A percentile compares a stretch with the other conserved stretches of the same genome.
Evolutionary conservation across 2,888 invertebrate genomes (phyloP).

Genomic region (Melanostoma mellinum): DNA sequence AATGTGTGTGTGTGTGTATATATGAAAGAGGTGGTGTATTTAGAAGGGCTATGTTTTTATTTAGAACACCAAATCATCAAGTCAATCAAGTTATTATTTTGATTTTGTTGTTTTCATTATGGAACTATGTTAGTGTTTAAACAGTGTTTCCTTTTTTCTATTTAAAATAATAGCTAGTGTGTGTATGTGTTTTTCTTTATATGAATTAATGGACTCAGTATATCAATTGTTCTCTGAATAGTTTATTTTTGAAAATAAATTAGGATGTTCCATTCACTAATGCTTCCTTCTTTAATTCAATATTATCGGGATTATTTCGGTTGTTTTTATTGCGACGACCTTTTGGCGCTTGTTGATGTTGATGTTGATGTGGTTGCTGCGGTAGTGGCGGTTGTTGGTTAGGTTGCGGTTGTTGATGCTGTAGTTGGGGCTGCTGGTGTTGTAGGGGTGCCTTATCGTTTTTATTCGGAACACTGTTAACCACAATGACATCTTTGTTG

Average conservation of each 20-base stretch:
- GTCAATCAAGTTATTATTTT: constrained; percentile 48
- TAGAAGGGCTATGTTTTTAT: constrained; percentile 15
- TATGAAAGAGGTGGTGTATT: constrained; percentile 16
- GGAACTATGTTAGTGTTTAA: constrained; percentile 56
- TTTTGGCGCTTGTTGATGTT: constrained; percentile 77
- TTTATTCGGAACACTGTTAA: constrained; percentile 74
- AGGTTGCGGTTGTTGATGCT: constrained; percentile 58
- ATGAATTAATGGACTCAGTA: constrained; percentile 73
- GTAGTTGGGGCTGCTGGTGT: constrained; percentile 71
- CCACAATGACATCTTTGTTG: constrained; percentile 76
- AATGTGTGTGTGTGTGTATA: constrained; percentile 21
- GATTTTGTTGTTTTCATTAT: constrained; percentile 30
- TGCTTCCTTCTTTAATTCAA: constrained; percentile 80
- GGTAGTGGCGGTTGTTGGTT: constrained; percentile 73
- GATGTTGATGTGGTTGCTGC: constrained; percentile 73
- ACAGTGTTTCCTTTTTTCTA: constrained; percentile 52
- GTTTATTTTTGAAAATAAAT: constrained; percentile 74
- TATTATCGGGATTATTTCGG: constrained; percentile 79
- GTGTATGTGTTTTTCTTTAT: constrained; percentile 50
- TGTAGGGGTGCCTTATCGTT: constrained; percentile 74
- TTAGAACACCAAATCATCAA: constrained; percentile 55
- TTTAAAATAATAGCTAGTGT: constrained; percentile 66
- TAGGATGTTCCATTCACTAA: constrained; percentile 82
- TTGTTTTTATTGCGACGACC: constrained; percentile 79
- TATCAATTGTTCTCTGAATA: constrained; percentile 71